phyloP scores from a whole-genome alignment of 2,113 vertebrate genomes.

The Entosphenus tridentatus region DNA sequence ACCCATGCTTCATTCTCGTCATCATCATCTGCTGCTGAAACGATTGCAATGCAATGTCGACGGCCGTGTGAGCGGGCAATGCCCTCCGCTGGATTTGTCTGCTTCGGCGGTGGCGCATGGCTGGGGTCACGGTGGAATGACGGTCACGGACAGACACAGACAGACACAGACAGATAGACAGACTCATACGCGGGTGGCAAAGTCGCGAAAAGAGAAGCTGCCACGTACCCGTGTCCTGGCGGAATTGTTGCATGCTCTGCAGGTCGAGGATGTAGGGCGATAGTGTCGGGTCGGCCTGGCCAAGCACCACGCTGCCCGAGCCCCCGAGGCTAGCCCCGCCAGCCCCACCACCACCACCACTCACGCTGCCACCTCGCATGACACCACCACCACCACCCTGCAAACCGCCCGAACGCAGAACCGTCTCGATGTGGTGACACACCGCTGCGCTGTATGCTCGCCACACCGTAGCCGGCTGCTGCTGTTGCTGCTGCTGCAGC shows the following conservation, averaged over 20 bases:
- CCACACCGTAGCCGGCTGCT: constrained; percentile 22
- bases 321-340: constrained; percentile 13
- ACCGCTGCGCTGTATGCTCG: constrained; percentile 60
- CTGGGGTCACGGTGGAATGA: too few species aligned
- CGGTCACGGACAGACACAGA: not conserved
- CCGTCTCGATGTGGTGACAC: constrained; percentile 78
- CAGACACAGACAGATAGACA: not conserved
- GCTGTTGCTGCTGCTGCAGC: constrained; percentile 9
- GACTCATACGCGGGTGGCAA: too few species aligned
- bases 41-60: too few species aligned
- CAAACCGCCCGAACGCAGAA: constrained; percentile 32
- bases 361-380: too few species aligned
- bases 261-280: constrained; percentile 76
- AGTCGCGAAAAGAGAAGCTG: too few species aligned
- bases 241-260: constrained; percentile 91
- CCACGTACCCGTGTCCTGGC: constrained; percentile 71
- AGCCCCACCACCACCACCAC: constrained; percentile 18
- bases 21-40: too few species aligned
- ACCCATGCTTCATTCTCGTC: too few species aligned
- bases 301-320: constrained; percentile 46
- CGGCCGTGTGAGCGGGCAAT: too few species aligned
- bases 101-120: too few species aligned
- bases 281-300: constrained; percentile 63
- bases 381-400: too few species aligned
- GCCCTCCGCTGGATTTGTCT: too few species aligned